phyloP scores from a whole-genome alignment of 2,888 invertebrate species.

The Leucania comma region DNA sequence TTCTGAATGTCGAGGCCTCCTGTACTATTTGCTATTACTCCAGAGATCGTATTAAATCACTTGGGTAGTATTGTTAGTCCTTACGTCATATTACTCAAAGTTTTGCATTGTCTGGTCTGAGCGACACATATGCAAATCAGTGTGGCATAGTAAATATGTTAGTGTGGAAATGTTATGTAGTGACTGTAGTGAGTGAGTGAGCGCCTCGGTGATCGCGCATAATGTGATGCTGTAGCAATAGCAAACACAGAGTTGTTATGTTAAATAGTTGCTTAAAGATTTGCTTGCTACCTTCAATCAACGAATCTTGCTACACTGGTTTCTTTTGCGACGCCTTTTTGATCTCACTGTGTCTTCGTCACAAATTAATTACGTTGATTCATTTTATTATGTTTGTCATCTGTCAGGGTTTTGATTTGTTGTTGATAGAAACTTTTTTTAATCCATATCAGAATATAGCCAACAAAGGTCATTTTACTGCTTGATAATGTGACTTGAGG shows the following conservation, averaged over 20 bases:
- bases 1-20: slow-evolving; percentile 64
- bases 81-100: slow-evolving; percentile 62
- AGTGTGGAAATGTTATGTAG: slow-evolving; percentile 35
- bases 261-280: slow-evolving; percentile 30
- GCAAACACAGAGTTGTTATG: slow-evolving; percentile 47
- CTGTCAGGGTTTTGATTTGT: slow-evolving; percentile 17
- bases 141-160: slow-evolving; percentile 51
- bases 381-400: slow-evolving; percentile 30
- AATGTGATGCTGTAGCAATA: slow-evolving; percentile 43
- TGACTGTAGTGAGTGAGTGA: slow-evolving; percentile 33
- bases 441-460: neutral
- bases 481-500: slow-evolving; percentile 12
- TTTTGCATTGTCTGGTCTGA: slow-evolving; percentile 46
- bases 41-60: slow-evolving; percentile 59
- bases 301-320: slow-evolving; percentile 42
- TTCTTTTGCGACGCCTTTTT: slow-evolving; percentile 56
- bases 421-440: neutral
- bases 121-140: slow-evolving; percentile 53
- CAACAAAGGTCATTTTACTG: slow-evolving; percentile 24
- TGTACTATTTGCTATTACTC: slow-evolving; percentile 62
- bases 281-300: too few relatives aligned
- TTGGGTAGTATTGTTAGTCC: slow-evolving; percentile 53
- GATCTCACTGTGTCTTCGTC: slow-evolving; percentile 16
- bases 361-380: slow-evolving; percentile 1
- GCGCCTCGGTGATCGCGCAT: slow-evolving; percentile 26